These are phyloP conservation scores for Ornithoptera alexandrae DNA, from an alignment of 2,888 invertebrate species.

Conservation along the genomic window DNA sequence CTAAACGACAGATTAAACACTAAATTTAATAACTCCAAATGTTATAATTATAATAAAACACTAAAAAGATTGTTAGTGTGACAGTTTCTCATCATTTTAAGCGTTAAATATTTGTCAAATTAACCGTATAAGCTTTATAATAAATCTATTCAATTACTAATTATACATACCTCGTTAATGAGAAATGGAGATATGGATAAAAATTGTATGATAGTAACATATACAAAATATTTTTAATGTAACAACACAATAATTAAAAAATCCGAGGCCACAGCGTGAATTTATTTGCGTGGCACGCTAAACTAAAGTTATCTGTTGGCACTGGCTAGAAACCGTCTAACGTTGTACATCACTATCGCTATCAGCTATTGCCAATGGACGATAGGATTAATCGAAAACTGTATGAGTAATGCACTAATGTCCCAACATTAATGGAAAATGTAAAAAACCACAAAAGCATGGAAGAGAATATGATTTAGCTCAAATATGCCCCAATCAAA, in stretches of 20 bases:
- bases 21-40: too few relatives aligned
- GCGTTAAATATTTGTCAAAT: too few relatives aligned
- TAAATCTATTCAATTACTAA: not conserved
- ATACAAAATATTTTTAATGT: not conserved
- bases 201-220: not conserved
- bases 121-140: too few relatives aligned
- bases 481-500: not conserved
- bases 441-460: not conserved
- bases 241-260: not conserved
- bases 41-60: too few relatives aligned
- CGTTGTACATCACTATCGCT: slow-evolving; percentile 13
- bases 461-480: not conserved
- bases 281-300: slow-evolving; percentile 9
- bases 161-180: not conserved
- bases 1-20: too few relatives aligned
- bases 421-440: slow-evolving; percentile 2
- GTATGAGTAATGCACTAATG: slow-evolving; percentile 16
- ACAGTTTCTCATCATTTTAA: too few relatives aligned
- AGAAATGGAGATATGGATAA: not conserved
- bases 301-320: slow-evolving; percentile 10
- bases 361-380: slow-evolving; percentile 25
- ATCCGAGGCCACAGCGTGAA: not conserved
- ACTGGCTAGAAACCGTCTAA: slow-evolving; percentile 1
- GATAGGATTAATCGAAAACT: slow-evolving; percentile 24
- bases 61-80: too few relatives aligned